Evolutionary conservation across 2,113 vertebrate genomes (phyloP), one percentile per base, ranked within the genome.

Genomic region (Corvus cornix): DNA sequence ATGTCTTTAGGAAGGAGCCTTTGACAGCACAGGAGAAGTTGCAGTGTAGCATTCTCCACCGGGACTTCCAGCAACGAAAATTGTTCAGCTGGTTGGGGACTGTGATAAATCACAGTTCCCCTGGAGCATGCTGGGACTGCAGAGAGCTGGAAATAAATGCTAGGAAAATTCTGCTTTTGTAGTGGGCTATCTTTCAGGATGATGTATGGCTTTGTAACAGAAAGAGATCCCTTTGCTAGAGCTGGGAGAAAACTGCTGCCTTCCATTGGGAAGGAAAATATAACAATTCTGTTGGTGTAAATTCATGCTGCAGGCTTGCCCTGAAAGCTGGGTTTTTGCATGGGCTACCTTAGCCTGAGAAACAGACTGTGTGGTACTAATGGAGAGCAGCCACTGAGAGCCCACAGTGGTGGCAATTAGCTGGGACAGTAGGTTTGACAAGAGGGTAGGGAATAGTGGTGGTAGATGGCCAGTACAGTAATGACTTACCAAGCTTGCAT

Each of bases 71-170:
- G 68, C 6, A 6, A 88, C 85, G 79, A 96, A 94, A 86, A 81
- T 68, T 92, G 86, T 84, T 94, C 80, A 88, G 90, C 90, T 93
- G 82, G 30, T 33, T 88, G 6, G 16, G 76, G 76, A 46, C 85
- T 56, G 64, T 28, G 76, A 96, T 97, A 95, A 96, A 96, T 96
- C 68, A 81, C 27, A 41, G 52, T 64, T 94, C 41, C 68, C 72
- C 68, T 70, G 64, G 67, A 90, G 90, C 88, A 84, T 0, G 0
- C 75, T 72, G 72, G 87, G 90, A 70, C 90, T 81, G 56, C 31
- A n/a, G 88, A 93, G 63, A 56, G 85, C 83, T 94, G 85, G 76
- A 90, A 96, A 89, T 67, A 93, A 96, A 90, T 95, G 76, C 69
- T 81, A 11, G 73, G 72, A 73, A 88, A 90, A 77, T 78, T 41